Evolutionary conservation across 1,140 invertebrate species (phyloP), one percentile per base, ranked within the genome.

Genomic region (Lucilia sericata): DNA sequence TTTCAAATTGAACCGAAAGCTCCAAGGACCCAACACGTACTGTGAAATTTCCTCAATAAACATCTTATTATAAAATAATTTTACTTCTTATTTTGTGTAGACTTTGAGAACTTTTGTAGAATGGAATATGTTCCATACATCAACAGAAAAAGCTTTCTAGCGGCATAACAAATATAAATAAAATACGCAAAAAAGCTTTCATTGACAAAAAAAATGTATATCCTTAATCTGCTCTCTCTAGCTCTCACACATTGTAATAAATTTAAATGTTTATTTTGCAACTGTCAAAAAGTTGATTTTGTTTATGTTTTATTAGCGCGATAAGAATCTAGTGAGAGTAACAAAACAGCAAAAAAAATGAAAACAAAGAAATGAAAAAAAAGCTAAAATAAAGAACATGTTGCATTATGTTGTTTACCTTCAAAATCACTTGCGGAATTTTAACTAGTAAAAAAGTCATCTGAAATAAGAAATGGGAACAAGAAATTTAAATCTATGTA

Each of bases 21-120:
- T 82, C 81, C 81, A 82, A 82, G 81, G 81, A 82, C 81, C 81
- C 17, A 60, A 82, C 81, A 42, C 81, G 81, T 36, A 82, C 81
- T 82, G 81, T 70, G 51, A 34, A 65, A 36, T 82, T 34, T 70
- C 30, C 17, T 82, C 13, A 60, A 17, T n/a, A 65, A 55, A n/a
- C 81, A 65, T 14, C n/a, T 21, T 19, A 36, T 30, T 82, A 65
- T 51, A 42, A 65, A 70, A 19, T 30, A 60, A 3, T 13, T 30
- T 21, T 9, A 51, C 21, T 25, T 14, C 13, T 0, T 34, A 0
- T 13, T 8, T 55, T 3, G 21, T 82, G 80, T 82, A 82, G 81
- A 65, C 21, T 36, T 60, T 65, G 42, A 3, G 5, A 10, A 10
- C 42, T 14, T 10, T 10, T 82, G 81, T 55, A 82, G 60, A 80